Percentiles rank a stretch among this genome's conserved stretches.
These are phyloP conservation scores for Cuculus canorus DNA, from an alignment of 2,797 vertebrate species.

Conservation along the genomic window DNA sequence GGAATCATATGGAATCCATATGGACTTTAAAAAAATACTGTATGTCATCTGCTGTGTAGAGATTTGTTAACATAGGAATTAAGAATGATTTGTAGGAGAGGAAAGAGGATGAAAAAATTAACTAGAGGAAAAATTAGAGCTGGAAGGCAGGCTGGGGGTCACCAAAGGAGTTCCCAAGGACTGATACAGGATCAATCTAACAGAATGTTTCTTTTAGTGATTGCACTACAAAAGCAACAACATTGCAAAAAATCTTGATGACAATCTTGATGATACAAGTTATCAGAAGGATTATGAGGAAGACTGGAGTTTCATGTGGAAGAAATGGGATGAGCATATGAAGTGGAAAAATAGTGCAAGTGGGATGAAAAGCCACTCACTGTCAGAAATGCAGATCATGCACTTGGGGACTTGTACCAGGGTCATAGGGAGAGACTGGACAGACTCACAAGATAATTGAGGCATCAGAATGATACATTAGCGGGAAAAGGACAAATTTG, in stretches of 20 bases:
- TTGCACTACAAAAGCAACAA: neutral
- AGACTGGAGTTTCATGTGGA: neutral
- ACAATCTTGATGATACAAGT: neutral
- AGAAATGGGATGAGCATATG: neutral
- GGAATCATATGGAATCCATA: neutral
- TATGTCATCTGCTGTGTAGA: neutral
- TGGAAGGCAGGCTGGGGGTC: neutral
- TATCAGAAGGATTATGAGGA: neutral
- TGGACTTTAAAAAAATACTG: neutral
- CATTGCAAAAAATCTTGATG: neutral
- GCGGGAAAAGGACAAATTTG: neutral
- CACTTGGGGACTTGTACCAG: neutral
- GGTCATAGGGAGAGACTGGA: neutral
- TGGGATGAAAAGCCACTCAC: neutral
- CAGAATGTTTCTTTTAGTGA: neutral
- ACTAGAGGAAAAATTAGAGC: neutral
- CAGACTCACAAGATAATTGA: neutral
- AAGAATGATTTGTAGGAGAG: neutral
- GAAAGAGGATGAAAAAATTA: neutral
- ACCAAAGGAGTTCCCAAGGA: neutral
- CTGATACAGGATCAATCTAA: neutral
- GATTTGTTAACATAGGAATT: neutral
- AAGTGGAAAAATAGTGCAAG: neutral
- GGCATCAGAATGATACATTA: neutral
- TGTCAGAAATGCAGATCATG: neutral